These are phyloP conservation scores for Phaonia tiefii DNA, from an alignment of 2,888 invertebrate species.

Conservation along the genomic window DNA sequence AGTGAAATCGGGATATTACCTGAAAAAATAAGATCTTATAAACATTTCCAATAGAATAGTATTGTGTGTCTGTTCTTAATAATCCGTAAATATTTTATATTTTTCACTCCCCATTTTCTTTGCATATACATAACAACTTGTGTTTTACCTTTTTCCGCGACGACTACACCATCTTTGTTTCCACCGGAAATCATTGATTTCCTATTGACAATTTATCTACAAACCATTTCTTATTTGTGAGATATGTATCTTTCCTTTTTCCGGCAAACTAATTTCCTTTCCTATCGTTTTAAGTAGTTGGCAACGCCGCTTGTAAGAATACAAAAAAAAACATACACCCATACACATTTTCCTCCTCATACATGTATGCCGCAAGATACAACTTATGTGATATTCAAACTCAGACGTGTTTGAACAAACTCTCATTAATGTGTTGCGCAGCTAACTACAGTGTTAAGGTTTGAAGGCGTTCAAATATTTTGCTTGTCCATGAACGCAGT, in stretches of 20 bases:
- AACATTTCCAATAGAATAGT: no score
- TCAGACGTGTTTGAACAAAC: no score
- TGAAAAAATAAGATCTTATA: no score
- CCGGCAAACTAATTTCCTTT: not conserved
- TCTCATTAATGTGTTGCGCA: no score
- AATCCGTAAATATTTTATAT: no score
- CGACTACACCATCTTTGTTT: not conserved
- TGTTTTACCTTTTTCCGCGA: no score
- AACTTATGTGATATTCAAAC: not conserved
- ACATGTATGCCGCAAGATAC: not conserved
- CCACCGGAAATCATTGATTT: conserved; percentile 5
- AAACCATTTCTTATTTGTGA: not conserved
- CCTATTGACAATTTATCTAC: not conserved
- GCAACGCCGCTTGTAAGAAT: not conserved
- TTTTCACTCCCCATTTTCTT: not conserved
- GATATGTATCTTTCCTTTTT: not conserved
- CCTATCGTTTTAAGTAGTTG: not conserved
- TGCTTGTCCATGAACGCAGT: no score
- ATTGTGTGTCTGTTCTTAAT: no score
- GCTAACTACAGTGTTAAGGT: no score
- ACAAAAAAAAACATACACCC: not conserved
- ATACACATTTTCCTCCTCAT: not conserved
- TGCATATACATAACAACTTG: no score
- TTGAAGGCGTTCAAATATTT: no score
- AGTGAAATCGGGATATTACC: no score